These are phyloP conservation scores for Suillia variegata DNA, from an alignment of 2,888 invertebrate species.

Conservation along the genomic window DNA sequence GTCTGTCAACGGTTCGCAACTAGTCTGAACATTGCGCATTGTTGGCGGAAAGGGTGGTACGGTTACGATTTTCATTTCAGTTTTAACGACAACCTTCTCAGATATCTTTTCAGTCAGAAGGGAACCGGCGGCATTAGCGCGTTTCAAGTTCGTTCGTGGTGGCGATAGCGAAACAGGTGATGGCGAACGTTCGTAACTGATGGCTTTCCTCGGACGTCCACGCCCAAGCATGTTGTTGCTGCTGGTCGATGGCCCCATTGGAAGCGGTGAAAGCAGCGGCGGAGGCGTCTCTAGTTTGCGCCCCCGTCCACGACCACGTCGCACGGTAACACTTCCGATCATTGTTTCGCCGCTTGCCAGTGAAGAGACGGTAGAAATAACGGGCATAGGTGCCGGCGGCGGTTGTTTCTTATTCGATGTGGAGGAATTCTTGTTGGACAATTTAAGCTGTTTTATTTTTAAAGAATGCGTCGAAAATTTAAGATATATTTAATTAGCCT, in stretches of 20 bases:
- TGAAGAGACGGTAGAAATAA: conserved; percentile 76
- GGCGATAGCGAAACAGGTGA: conserved; percentile 45
- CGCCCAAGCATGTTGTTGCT: too few species aligned
- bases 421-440: conserved; percentile 28
- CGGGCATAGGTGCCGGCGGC: conserved; percentile 69
- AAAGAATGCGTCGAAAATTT: too few species aligned
- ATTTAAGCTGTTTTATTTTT: conserved; percentile 5
- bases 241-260: conserved; percentile 3
- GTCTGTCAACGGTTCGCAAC: conserved; percentile 77
- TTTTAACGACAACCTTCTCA: conserved; percentile 67
- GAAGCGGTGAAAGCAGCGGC: conserved; percentile 28
- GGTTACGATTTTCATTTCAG: conserved; percentile 74
- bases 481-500: too few species aligned
- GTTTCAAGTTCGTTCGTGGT: conserved; percentile 10
- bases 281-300: conserved; percentile 48
- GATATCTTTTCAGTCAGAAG: conserved; percentile 11
- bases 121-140: conserved; percentile 7
- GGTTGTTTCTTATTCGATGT: conserved; percentile 40
- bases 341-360: conserved; percentile 63
- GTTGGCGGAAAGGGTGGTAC: conserved; percentile 76
- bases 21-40: conserved; percentile 77
- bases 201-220: conserved; percentile 44
- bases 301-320: conserved; percentile 47
- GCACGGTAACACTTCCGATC: conserved; percentile 47
- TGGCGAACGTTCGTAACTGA: conserved; percentile 39